A percentile compares a stretch with the other conserved stretches of the same genome.
Evolutionary conservation across 2,888 invertebrate genomes (phyloP).

Genomic region (Stictocephala bisonia): DNA sequence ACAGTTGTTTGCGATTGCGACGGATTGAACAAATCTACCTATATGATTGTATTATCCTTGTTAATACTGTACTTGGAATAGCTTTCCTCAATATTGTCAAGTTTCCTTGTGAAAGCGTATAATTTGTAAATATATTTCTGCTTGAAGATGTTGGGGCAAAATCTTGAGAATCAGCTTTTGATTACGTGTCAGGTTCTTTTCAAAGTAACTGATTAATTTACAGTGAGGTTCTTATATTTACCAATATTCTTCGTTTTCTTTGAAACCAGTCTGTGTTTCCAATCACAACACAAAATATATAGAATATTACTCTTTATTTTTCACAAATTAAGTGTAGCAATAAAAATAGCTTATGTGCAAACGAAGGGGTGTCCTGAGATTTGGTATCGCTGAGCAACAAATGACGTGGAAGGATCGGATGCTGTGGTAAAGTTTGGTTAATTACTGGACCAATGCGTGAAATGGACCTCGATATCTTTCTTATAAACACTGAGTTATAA

Average conservation of each 20-base stretch:
- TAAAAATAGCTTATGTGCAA: too few relatives aligned
- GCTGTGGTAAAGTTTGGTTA: too few relatives aligned
- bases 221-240: not conserved
- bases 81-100: not conserved
- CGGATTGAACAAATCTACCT: not conserved
- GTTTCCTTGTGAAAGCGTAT: not conserved
- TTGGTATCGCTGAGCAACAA: too few relatives aligned
- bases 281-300: too few relatives aligned
- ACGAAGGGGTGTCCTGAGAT: too few relatives aligned
- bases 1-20: not conserved
- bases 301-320: too few relatives aligned
- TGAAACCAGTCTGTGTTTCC: not conserved
- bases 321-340: too few relatives aligned
- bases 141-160: not conserved
- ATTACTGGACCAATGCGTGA: too few relatives aligned
- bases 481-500: too few relatives aligned
- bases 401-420: too few relatives aligned
- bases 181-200: not conserved
- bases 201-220: not conserved
- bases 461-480: too few relatives aligned
- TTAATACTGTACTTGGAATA: not conserved
- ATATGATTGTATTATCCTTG: not conserved
- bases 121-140: not conserved
- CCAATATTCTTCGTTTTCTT: not conserved
- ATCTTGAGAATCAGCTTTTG: not conserved